Conservation (phyloP, 2,888 invertebrate genomes). For the Ryuthela nishihirai region DNA sequence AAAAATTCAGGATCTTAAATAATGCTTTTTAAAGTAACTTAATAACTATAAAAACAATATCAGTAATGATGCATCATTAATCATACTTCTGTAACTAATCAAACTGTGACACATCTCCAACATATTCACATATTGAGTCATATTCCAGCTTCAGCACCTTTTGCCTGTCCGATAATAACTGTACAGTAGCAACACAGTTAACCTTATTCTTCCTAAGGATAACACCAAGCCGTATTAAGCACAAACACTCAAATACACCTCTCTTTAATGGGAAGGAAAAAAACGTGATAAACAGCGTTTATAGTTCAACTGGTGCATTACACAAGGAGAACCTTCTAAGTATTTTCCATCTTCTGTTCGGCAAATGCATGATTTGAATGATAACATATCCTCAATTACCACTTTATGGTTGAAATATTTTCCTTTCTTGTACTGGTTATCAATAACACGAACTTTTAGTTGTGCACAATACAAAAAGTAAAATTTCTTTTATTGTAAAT, state of each 20-base stretch:
- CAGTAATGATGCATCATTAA: too few species aligned
- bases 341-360: not conserved
- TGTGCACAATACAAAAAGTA: too few species aligned
- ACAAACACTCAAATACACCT: too few species aligned
- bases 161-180: conserved; percentile 34
- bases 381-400: not conserved
- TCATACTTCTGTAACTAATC: not conserved
- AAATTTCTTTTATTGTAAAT: too few species aligned
- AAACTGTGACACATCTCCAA: conserved; percentile 33
- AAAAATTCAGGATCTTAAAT: too few species aligned
- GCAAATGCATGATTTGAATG: not conserved
- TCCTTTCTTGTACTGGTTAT: conserved; percentile 36
- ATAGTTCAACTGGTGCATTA: not conserved
- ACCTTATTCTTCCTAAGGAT: not conserved
- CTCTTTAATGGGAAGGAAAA: too few species aligned
- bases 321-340: not conserved
- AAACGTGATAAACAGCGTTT: too few species aligned
- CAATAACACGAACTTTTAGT: conserved; percentile 38
- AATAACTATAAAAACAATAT: too few species aligned
- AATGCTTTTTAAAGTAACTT: too few species aligned
- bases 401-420: conserved; percentile 34
- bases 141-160: not conserved
- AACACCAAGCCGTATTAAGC: too few species aligned
- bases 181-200: not conserved
- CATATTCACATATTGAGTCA: not conserved